phyloP scores from a whole-genome alignment of 2,113 vertebrate species.

The Carollia perspicillata region DNA sequence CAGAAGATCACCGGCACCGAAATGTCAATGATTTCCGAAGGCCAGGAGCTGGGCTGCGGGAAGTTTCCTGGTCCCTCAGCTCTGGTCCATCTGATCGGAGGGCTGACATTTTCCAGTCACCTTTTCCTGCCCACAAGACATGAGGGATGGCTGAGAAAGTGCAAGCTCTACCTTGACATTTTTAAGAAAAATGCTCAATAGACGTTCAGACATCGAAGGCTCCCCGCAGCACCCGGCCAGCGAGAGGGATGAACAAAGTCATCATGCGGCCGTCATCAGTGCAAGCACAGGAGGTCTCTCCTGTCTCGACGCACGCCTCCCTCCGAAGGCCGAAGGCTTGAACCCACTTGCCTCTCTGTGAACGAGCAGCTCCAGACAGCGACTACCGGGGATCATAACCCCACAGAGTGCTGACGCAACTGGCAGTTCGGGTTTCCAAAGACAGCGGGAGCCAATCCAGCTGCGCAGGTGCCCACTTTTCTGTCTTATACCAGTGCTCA shows the following conservation, averaged over 20 bases:
- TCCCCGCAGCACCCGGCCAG: constrained; percentile 54
- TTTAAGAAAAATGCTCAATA: constrained; percentile 33
- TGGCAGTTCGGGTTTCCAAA: background rate
- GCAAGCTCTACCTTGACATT: constrained; percentile 68
- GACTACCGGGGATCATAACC: background rate
- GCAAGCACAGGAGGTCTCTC: constrained; percentile 37
- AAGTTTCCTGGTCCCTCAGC: constrained; percentile 38
- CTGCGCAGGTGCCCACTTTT: background rate
- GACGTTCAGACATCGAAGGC: constrained; percentile 66
- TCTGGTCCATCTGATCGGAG: constrained; percentile 70
- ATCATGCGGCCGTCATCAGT: constrained; percentile 40
- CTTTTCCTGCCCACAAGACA: constrained; percentile 58
- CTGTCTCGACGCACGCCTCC: background rate
- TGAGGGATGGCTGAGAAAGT: constrained; percentile 56
- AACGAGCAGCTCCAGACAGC: background rate
- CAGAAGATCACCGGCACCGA: constrained; percentile 51
- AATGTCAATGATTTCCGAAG: constrained; percentile 76
- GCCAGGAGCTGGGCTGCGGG: constrained; percentile 57
- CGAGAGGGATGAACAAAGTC: constrained; percentile 71
- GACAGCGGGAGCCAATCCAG: background rate
- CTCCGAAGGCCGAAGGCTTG: background rate
- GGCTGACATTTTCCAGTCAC: constrained; percentile 71
- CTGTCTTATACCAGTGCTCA: background rate
- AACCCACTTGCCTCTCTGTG: background rate
- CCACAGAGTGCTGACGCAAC: background rate